Evolutionary conservation across 2,113 vertebrate species (phyloP).

Genomic region (Gymnorhina tibicen): DNA sequence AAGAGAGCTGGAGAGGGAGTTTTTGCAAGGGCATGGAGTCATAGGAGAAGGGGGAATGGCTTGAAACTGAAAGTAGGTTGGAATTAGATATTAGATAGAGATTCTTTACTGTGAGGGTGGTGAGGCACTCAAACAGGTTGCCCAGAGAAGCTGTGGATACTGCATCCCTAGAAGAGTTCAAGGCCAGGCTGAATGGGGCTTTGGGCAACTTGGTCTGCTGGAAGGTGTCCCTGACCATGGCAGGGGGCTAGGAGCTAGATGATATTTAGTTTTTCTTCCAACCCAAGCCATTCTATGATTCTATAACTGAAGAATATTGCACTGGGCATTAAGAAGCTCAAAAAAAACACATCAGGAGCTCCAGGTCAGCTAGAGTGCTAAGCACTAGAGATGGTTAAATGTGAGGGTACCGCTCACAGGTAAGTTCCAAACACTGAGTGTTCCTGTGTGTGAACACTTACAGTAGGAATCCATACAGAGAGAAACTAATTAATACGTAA

Average conservation of each 20-base stretch:
- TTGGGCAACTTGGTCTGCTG: neutral
- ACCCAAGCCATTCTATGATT: neutral
- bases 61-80: neutral
- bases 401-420: rapidly evolving
- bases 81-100: neutral
- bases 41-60: neutral
- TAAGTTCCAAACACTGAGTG: neutral
- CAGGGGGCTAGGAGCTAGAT: neutral
- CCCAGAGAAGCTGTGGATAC: neutral
- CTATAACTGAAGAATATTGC: neutral
- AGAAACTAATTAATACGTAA: neutral
- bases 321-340: neutral
- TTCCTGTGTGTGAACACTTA: rapidly evolving
- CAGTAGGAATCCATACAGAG: neutral
- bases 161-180: neutral
- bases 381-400: neutral
- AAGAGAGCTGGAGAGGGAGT: neutral
- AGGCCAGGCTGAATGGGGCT: neutral
- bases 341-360: neutral
- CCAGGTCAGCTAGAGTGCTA: neutral
- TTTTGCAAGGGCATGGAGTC: neutral
- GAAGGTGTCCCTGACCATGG: neutral
- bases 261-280: neutral
- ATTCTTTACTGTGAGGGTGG: neutral
- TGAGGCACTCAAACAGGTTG: neutral